Conservation (phyloP, 2,113 vertebrate species). For the Hippocampus barbouri region DNA sequence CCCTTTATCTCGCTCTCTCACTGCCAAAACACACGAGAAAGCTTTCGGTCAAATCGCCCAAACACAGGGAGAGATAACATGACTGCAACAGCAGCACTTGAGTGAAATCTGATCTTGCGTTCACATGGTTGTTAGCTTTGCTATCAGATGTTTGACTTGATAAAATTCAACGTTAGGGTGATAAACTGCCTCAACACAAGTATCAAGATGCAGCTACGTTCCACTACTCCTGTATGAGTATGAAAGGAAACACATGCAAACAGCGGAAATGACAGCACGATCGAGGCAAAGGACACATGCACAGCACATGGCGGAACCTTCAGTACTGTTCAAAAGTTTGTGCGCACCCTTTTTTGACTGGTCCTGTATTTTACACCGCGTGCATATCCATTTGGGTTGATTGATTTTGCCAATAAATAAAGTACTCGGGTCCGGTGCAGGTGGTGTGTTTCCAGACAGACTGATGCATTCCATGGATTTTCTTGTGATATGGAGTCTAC, state of each 20-base stretch:
- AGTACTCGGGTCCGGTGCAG: not conserved
- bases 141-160: not conserved
- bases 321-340: not conserved
- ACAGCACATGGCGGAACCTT: too few species aligned
- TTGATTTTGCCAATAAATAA: not conserved
- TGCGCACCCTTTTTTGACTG: too few species aligned
- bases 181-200: not conserved
- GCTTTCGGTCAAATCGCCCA: conserved; percentile 13
- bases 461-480: not conserved
- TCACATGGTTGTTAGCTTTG: not conserved
- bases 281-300: not conserved
- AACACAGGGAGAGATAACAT: conserved; percentile 12
- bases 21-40: conserved; percentile 54
- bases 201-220: conserved; percentile 4
- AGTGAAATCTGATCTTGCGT: conserved; percentile 18
- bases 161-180: not conserved
- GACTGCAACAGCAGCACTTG: conserved; percentile 9
- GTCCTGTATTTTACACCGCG: not conserved
- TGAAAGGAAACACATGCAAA: not conserved
- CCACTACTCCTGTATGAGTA: not conserved
- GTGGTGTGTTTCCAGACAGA: not conserved
- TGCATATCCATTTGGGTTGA: not conserved
- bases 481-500: not conserved
- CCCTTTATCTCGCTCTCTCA: conserved; percentile 45
- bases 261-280: not conserved